A percentile compares a stretch with the other conserved stretches of the same genome.
phyloP scores from a whole-genome alignment of 2,888 invertebrate genomes.

The Diadegma fenestrale region DNA sequence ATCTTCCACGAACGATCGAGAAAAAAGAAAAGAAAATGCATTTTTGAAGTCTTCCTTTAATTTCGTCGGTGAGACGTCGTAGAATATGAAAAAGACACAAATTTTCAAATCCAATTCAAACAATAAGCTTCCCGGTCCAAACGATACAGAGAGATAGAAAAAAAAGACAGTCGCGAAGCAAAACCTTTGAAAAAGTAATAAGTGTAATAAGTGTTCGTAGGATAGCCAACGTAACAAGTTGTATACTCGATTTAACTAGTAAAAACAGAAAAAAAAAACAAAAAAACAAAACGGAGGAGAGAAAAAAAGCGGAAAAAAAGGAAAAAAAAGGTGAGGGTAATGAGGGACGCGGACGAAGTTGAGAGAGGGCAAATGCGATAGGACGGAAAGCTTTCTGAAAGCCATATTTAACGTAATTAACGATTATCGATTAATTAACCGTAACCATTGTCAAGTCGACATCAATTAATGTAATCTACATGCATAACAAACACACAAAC shows the following conservation, averaged over 20 bases:
- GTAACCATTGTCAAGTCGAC: conserved; percentile 75
- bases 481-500: conserved; percentile 69
- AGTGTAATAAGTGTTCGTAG: conserved; percentile 84
- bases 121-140: conserved; percentile 54
- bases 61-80: conserved; percentile 19
- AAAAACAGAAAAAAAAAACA: conserved; percentile 62
- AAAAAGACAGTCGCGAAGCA: conserved; percentile 55
- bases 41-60: conserved; percentile 58
- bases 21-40: conserved; percentile 30
- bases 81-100: not conserved
- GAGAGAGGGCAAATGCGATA: conserved; percentile 27
- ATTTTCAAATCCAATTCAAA: conserved; percentile 4
- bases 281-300: conserved; percentile 56
- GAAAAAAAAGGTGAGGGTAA: conserved; percentile 40
- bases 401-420: conserved; percentile 82
- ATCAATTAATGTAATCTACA: conserved; percentile 71
- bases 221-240: conserved; percentile 82
- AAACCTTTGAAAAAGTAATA: conserved; percentile 79
- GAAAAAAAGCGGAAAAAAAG: conserved; percentile 69
- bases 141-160: conserved; percentile 51
- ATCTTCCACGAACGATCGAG: conserved; percentile 50
- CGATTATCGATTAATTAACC: conserved; percentile 83
- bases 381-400: conserved; percentile 67
- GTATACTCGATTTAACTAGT: conserved; percentile 80
- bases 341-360: conserved; percentile 36